Percentiles rank a stretch among this genome's conserved stretches.
Conservation (phyloP, 1,140 invertebrate genomes). For the Drosophila ambigua region DNA sequence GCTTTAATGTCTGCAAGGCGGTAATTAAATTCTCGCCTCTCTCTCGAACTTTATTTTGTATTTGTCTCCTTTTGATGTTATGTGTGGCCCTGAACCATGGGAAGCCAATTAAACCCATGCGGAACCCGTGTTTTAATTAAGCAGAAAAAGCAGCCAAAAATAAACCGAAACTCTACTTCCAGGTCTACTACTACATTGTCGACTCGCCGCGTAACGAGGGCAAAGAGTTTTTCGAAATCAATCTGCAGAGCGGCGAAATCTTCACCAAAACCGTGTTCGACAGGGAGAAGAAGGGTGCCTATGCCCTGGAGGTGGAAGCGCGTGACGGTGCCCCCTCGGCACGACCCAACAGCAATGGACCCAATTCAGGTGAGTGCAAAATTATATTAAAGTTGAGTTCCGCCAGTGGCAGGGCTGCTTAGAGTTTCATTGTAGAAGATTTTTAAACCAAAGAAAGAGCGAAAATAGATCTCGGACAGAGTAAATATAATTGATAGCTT, state of each 20-base stretch:
- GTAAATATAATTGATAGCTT: no score
- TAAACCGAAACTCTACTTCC: slow-evolving; percentile 37
- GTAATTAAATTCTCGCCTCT: slow-evolving; percentile 52
- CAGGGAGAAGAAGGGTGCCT: slow-evolving; percentile 96
- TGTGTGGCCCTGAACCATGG: neutral
- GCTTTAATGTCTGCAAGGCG: slow-evolving; percentile 56
- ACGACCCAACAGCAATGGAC: slow-evolving; percentile 94
- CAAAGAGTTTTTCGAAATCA: slow-evolving; percentile 97
- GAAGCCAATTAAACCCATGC: no score
- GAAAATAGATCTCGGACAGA: no score
- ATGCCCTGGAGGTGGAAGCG: slow-evolving; percentile 96
- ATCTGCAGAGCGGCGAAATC: slow-evolving; percentile 95
- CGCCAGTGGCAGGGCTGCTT: no score
- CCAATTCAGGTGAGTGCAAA: slow-evolving; percentile 93
- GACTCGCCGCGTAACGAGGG: slow-evolving; percentile 95
- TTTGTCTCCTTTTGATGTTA: slow-evolving; percentile 37
- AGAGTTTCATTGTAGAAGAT: no score
- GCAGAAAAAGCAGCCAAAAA: slow-evolving; percentile 19
- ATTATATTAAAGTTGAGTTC: slow-evolving; percentile 6
- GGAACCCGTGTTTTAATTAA: slow-evolving; percentile 37
- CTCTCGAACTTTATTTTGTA: slow-evolving; percentile 40
- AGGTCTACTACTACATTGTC: slow-evolving; percentile 96
- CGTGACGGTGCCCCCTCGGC: slow-evolving; percentile 96
- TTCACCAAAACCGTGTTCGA: slow-evolving; percentile 97
- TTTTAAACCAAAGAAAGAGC: no score